phyloP scores from a whole-genome alignment of 2,888 invertebrate species.

The Tinea trinotella region DNA sequence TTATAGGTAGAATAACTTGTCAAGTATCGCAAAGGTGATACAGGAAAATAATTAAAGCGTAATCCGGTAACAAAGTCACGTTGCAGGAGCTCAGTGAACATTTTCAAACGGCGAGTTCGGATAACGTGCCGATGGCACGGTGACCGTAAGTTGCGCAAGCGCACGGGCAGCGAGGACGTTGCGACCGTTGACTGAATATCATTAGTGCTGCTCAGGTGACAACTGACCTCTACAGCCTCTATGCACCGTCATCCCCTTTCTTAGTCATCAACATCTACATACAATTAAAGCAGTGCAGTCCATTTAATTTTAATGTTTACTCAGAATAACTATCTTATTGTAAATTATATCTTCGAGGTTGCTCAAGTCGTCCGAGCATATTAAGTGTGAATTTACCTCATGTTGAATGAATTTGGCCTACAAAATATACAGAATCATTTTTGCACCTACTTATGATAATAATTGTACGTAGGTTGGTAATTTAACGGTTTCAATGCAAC shows the following conservation, averaged over 20 bases:
- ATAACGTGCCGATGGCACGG: constrained; percentile 16
- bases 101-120: constrained; percentile 13
- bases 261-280: constrained; percentile 4
- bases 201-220: constrained; percentile 26
- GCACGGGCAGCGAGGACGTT: constrained; percentile 23
- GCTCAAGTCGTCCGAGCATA: neutral
- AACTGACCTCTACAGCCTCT: constrained; percentile 3
- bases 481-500: neutral
- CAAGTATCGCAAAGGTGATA: constrained; percentile 11
- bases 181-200: constrained; percentile 32
- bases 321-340: too few species aligned
- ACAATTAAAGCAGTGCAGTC: neutral
- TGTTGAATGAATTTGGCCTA: neutral
- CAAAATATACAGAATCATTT: neutral
- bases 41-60: constrained; percentile 48
- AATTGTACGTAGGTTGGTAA: neutral
- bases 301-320: neutral
- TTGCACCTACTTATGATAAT: neutral
- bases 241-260: constrained; percentile 8
- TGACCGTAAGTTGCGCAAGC: constrained; percentile 21
- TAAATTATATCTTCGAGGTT: neutral
- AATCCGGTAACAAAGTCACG: constrained; percentile 53
- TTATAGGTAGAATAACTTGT: constrained; percentile 8
- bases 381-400: neutral
- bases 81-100: constrained; percentile 26